Percentiles rank a stretch among this genome's conserved stretches.
Conservation (phyloP, 92 coral and sea anemone species). For the Siderastrea radians region DNA sequence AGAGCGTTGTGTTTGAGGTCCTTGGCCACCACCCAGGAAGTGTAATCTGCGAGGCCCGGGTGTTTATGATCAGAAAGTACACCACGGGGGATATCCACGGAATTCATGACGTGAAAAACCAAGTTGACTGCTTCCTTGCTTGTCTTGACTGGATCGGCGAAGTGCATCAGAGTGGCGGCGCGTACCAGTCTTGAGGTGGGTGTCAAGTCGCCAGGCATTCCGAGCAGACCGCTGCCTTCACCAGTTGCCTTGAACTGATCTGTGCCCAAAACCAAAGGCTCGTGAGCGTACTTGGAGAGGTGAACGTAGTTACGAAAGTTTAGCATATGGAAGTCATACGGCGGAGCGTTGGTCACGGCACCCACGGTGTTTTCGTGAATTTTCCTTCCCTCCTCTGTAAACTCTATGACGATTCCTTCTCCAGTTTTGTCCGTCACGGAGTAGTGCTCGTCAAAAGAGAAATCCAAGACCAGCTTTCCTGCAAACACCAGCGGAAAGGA, state of each 20-base stretch:
- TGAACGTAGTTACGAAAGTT: constrained; percentile 30
- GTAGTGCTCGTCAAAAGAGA: constrained; percentile 18
- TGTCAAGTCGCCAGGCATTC: too few species aligned
- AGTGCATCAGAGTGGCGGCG: constrained; percentile 13
- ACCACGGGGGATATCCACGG: too few species aligned
- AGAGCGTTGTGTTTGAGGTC: constrained; percentile 23
- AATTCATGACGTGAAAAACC: too few species aligned
- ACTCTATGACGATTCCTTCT: constrained; percentile 23
- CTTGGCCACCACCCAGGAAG: not conserved
- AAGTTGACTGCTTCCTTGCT: too few species aligned
- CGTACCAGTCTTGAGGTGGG: constrained; percentile 1
- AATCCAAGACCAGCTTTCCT: not conserved
- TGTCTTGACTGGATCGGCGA: constrained; percentile 17
- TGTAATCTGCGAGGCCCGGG: too few species aligned
- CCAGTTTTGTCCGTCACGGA: constrained; percentile 24
- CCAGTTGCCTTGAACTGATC: not conserved
- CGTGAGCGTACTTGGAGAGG: constrained; percentile 6
- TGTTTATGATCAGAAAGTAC: too few species aligned
- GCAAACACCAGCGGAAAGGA: constrained; percentile 28
- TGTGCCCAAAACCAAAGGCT: constrained; percentile 5
- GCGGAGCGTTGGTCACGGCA: constrained; percentile 20
- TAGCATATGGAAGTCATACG: constrained; percentile 30
- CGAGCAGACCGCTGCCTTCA: too few species aligned
- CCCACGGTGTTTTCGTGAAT: not conserved
- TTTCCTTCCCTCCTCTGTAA: constrained; percentile 4